phyloP scores from a whole-genome alignment of 1,140 invertebrate genomes.

The Mylabris phalerata region DNA sequence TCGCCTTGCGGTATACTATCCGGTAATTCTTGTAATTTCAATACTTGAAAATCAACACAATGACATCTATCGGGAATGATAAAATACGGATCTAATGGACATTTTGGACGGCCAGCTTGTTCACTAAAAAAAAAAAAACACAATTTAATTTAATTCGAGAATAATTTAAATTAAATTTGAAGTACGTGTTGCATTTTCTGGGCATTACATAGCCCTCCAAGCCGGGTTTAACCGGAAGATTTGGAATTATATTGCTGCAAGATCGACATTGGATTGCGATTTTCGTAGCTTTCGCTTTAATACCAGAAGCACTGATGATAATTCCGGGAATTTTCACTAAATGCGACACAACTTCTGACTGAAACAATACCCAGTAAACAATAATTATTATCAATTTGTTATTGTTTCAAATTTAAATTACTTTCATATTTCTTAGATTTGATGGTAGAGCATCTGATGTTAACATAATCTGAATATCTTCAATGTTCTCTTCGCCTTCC shows the following conservation, averaged over 20 bases:
- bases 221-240: slow-evolving; percentile 88
- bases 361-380: slow-evolving; percentile 40
- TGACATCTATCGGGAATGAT: slow-evolving; percentile 96
- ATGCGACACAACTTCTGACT: slow-evolving; percentile 89
- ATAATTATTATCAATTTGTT: slow-evolving; percentile 4
- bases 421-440: slow-evolving; percentile 80
- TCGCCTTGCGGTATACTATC: slow-evolving; percentile 97
- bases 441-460: slow-evolving; percentile 77
- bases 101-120: slow-evolving; percentile 82
- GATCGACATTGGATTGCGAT: slow-evolving; percentile 94
- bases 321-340: slow-evolving; percentile 95
- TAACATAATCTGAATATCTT: slow-evolving; percentile 92
- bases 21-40: slow-evolving; percentile 93
- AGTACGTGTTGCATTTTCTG: slow-evolving; percentile 87
- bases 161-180: slow-evolving; percentile 20
- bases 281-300: slow-evolving; percentile 90
- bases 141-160: not conserved
- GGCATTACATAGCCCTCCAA: slow-evolving; percentile 96
- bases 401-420: slow-evolving; percentile 39
- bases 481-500: slow-evolving; percentile 80
- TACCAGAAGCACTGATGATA: slow-evolving; percentile 87
- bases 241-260: slow-evolving; percentile 83
- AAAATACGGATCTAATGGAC: slow-evolving; percentile 96
- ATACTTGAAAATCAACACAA: slow-evolving; percentile 89
- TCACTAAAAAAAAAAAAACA: slow-evolving; percentile 56